Evolutionary conservation across 2,113 vertebrate genomes (phyloP), one percentile per base, ranked within the genome.

Genomic region (Cyanoramphus novaezelandiae): DNA sequence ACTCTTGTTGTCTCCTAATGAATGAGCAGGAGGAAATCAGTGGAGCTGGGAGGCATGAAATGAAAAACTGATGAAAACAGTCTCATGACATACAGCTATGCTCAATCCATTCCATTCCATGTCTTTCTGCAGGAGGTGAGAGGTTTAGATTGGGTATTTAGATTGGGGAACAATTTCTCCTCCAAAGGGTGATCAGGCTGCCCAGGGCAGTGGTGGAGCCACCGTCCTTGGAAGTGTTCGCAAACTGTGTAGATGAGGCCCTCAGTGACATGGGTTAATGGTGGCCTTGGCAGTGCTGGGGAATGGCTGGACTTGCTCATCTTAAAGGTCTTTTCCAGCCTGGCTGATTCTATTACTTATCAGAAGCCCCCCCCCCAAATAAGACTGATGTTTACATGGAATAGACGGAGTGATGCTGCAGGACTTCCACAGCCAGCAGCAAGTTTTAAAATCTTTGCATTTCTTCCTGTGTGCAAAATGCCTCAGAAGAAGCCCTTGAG

Each of bases 51-150:
- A 88, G 41, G 67, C 70, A 6, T 27, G 75, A 79, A 88, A 88
- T 39, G 8, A 52, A 67, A 62, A 82, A 10, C 24, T 31, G 50
- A 63, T 63, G 60, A 37, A 11, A 84, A 16, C 6, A 23, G 24
- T 14, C n/a, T 82, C 43, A 13, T 1, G 7, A 27, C 39, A 64
- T 6, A 31, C 43, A 55, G 71, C 57, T 15, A 35, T 0, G 0
- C 39, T 80, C 52, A 1, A 28, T 35, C 14, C 27, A 3, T 24
- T 52, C 28, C 10, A 46, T 76, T 62, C 46, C 37, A 1, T 0
- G 5, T 7, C 28, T n/a, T 27, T 10, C 43, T 10, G 63, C 47
- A 29, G 86, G 39, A 39, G 23, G 47, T 4, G 8, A 41, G 20
- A n/a, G 55, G 20, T 59, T 59, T 59, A n/a, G 20, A 23, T n/a